Percentiles rank a stretch among this genome's conserved stretches.
phyloP scores from a whole-genome alignment of 2,113 vertebrate species.

The Neotragus pygmaeus region DNA sequence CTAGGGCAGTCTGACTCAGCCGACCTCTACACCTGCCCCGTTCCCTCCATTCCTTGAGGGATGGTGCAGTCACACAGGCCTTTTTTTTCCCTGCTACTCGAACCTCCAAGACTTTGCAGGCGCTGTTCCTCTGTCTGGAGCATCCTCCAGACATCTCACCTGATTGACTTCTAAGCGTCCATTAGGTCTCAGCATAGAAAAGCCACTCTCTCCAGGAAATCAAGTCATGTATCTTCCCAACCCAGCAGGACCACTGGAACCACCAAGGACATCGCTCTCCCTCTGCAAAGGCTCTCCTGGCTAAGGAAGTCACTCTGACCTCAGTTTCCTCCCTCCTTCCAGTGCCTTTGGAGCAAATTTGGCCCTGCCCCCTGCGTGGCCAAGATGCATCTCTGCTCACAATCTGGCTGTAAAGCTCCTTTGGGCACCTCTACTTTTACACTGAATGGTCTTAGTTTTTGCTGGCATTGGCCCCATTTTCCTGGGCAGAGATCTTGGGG shows the following conservation, averaged over 20 bases:
- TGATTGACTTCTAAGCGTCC: neutral
- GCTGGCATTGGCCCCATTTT: neutral
- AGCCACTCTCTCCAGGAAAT: neutral
- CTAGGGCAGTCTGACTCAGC: neutral
- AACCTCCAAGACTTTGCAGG: neutral
- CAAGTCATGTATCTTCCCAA: neutral
- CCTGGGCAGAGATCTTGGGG: neutral
- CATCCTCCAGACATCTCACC: neutral
- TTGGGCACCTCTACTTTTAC: neutral
- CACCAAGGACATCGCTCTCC: neutral
- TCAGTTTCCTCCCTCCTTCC: neutral
- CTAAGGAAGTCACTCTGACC: neutral
- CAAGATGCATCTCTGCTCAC: neutral
- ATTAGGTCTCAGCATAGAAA: neutral
- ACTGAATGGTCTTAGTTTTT: neutral
- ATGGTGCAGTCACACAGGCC: neutral
- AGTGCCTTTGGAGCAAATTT: neutral
- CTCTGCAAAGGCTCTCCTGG: neutral
- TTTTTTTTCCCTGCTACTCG: neutral
- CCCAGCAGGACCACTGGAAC: too few relatives aligned
- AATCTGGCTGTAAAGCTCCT: rapidly evolving
- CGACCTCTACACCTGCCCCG: neutral
- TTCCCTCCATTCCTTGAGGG: neutral
- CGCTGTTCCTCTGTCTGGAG: neutral
- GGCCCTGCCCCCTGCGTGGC: too few relatives aligned